Percentiles rank a stretch among this genome's conserved stretches.
Conservation (phyloP, 2,888 invertebrate genomes). For the Dermolepida albohirtum region DNA sequence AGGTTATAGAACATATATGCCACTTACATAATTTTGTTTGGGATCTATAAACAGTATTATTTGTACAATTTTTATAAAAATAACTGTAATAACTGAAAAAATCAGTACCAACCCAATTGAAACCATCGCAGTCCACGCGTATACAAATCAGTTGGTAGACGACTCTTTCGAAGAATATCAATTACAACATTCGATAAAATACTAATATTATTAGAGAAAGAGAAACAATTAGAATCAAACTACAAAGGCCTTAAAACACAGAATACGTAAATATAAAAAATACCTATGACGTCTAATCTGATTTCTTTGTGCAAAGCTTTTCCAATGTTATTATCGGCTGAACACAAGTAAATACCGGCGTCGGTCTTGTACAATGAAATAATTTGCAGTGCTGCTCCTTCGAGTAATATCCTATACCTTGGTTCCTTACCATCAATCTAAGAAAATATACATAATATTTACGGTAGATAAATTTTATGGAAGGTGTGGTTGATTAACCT, state of each 20-base stretch:
- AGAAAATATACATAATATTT: slow-evolving; percentile 38
- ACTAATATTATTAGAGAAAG: neutral
- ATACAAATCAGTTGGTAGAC: too few relatives aligned
- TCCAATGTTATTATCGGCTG: slow-evolving; percentile 84
- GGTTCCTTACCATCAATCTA: slow-evolving; percentile 81
- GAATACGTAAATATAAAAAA: slow-evolving; percentile 53
- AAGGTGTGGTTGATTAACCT: too few relatives aligned
- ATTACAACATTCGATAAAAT: too few relatives aligned
- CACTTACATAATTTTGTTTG: too few relatives aligned
- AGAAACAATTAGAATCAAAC: neutral
- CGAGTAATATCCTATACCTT: slow-evolving; percentile 77
- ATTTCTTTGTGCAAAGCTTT: slow-evolving; percentile 76
- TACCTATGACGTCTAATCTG: slow-evolving; percentile 80
- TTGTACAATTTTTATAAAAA: too few relatives aligned
- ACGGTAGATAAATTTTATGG: neutral
- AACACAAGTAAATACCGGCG: slow-evolving; percentile 86
- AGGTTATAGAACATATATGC: too few relatives aligned
- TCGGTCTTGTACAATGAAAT: slow-evolving; percentile 83
- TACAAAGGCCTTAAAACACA: neutral
- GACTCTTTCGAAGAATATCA: too few relatives aligned
- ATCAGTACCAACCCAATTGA: too few relatives aligned
- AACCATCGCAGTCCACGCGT: too few relatives aligned
- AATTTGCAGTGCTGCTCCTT: slow-evolving; percentile 80
- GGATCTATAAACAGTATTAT: too few relatives aligned
- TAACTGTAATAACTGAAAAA: too few relatives aligned